Evolutionary conservation across 2,113 vertebrate genomes (phyloP).

Genomic region (Aegotheles bennettii): DNA sequence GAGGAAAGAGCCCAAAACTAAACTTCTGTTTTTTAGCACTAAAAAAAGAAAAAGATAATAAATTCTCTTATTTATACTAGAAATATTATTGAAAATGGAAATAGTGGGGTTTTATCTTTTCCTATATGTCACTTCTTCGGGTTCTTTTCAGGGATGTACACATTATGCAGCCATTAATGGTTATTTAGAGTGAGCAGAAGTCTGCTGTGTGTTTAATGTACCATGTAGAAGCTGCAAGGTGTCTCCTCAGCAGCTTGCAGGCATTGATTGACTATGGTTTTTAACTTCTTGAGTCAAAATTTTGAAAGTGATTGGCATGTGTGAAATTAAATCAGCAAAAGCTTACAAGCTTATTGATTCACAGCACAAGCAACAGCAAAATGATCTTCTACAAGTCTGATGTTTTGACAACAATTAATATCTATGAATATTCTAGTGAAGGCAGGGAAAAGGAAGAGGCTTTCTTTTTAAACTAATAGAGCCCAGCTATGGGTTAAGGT

Average conservation of each 20-base stretch:
- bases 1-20: not conserved
- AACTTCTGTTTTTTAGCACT: not conserved
- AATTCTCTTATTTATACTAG: not conserved
- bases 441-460: not conserved
- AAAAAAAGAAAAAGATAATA: not conserved
- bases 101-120: not conserved
- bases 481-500: not conserved
- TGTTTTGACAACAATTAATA: conserved; percentile 33
- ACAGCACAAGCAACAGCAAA: not conserved
- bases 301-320: conserved; percentile 28
- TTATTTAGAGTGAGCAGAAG: not conserved
- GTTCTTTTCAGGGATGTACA: not conserved
- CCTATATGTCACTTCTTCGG: not conserved
- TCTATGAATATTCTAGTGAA: not conserved
- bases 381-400: not conserved
- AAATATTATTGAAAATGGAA: not conserved
- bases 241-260: not conserved
- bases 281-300: conserved; percentile 6
- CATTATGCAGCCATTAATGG: not conserved
- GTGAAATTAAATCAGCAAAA: conserved; percentile 56
- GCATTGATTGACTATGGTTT: not conserved
- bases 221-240: not conserved
- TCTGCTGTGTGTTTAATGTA: not conserved
- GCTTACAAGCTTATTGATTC: conserved; percentile 37
- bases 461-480: not conserved